These are phyloP conservation scores for Tretioscincus oriximinensis DNA, from an alignment of 2,113 vertebrate species.

Conservation along the genomic window DNA sequence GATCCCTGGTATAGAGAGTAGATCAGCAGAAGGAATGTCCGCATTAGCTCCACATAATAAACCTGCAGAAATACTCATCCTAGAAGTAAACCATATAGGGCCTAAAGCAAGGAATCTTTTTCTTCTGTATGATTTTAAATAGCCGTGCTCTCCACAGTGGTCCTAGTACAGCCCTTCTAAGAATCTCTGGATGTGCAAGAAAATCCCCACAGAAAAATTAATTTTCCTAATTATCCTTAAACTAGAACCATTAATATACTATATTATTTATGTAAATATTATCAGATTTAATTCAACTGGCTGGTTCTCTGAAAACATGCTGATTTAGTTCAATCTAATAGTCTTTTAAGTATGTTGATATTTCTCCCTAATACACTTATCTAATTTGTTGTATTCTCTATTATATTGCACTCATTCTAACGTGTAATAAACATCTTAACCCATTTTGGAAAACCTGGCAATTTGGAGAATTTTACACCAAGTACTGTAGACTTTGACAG, in stretches of 20 bases:
- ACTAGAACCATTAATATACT: not conserved
- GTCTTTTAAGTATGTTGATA: not conserved
- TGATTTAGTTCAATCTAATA: not conserved
- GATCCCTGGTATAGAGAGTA: no score
- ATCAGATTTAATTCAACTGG: not conserved
- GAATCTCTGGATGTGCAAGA: no score
- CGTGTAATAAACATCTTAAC: not conserved
- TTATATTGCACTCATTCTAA: not conserved
- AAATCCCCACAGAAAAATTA: no score
- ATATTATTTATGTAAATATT: not conserved
- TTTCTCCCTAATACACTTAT: not conserved
- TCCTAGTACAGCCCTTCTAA: no score
- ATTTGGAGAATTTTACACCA: not conserved
- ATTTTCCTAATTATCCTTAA: no score
- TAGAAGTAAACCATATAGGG: no score
- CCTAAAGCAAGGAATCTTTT: not conserved
- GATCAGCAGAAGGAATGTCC: no score
- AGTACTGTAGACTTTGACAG: conserved; percentile 26
- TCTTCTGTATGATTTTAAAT: conserved; percentile 2
- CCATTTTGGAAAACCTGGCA: not conserved
- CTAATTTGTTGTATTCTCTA: not conserved
- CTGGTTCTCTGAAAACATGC: not conserved
- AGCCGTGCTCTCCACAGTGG: not conserved
- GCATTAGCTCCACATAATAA: no score
- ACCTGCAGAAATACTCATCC: no score